Evolutionary conservation across 2,797 vertebrate genomes (phyloP).

Genomic region (Denticeps clupeoides): DNA sequence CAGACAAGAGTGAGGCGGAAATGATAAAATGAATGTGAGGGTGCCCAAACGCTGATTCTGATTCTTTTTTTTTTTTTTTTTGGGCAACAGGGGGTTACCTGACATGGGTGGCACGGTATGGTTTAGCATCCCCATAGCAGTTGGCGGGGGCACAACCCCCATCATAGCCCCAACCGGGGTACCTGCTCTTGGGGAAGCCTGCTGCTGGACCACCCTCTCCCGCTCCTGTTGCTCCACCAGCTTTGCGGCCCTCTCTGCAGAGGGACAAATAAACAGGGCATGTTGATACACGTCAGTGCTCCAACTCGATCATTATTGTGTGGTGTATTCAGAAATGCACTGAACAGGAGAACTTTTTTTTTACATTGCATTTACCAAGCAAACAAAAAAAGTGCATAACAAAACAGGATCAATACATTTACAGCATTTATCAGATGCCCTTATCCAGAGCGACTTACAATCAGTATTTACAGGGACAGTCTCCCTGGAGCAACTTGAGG

Average conservation of each 20-base stretch:
- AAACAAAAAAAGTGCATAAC: too few relatives aligned
- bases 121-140: conserved; percentile 99
- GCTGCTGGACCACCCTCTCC: conserved; percentile 83
- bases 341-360: too few relatives aligned
- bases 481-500: too few relatives aligned
- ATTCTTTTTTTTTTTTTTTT: too few relatives aligned
- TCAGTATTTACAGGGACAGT: too few relatives aligned
- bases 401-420: too few relatives aligned
- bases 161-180: conserved; percentile 94
- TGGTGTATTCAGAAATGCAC: too few relatives aligned
- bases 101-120: conserved; percentile 95
- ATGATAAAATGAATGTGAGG: conserved; percentile 11
- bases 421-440: too few relatives aligned
- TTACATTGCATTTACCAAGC: too few relatives aligned
- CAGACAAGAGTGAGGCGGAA: conserved; percentile 10
- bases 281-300: background rate
- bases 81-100: conserved; percentile 69
- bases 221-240: conserved; percentile 98
- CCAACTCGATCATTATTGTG: too few relatives aligned
- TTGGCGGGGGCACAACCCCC: conserved; percentile 95
- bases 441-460: too few relatives aligned
- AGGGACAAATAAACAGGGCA: conserved; percentile 9
- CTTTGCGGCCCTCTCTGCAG: conserved; percentile 93
- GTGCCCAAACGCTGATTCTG: conserved; percentile 51
- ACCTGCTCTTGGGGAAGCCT: conserved; percentile 95